Percentiles rank a stretch among this genome's conserved stretches.
Conservation (phyloP, 2,888 invertebrate genomes). For the Drosophila buzzatii region DNA sequence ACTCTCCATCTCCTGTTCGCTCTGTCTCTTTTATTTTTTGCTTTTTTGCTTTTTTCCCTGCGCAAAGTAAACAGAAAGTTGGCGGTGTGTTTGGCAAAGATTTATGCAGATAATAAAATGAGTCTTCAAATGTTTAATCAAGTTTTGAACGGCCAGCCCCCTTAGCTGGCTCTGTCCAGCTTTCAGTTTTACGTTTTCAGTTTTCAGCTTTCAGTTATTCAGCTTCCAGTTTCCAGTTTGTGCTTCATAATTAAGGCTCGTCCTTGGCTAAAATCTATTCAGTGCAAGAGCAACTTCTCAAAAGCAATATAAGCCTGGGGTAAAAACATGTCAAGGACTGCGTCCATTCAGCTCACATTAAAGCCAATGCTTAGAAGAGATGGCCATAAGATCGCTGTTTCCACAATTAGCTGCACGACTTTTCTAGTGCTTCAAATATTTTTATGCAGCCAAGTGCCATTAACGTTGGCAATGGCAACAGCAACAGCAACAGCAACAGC, state of each 20-base stretch:
- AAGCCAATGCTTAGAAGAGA: slow-evolving; percentile 7
- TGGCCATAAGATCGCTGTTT: slow-evolving; percentile 8
- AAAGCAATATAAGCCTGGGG: slow-evolving; percentile 31
- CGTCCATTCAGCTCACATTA: slow-evolving; percentile 23
- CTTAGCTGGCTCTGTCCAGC: slow-evolving; percentile 19
- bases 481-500: slow-evolving; percentile 6
- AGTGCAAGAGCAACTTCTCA: slow-evolving; percentile 28
- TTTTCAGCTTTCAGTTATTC: neutral
- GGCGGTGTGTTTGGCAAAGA: slow-evolving; percentile 61
- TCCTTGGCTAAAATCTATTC: slow-evolving; percentile 47
- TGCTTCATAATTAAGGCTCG: slow-evolving; percentile 63
- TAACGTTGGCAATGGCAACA: slow-evolving; percentile 22
- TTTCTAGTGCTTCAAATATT: slow-evolving; percentile 17
- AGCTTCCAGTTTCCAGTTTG: slow-evolving; percentile 4
- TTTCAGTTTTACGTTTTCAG: slow-evolving; percentile 1
- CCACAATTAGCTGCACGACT: slow-evolving; percentile 24
- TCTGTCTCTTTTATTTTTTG: slow-evolving; percentile 3
- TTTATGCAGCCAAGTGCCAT: slow-evolving; percentile 11
- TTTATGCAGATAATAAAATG: slow-evolving; percentile 79
- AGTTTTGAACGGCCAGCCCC: slow-evolving; percentile 49
- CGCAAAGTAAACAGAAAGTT: slow-evolving; percentile 70
- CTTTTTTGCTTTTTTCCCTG: slow-evolving; percentile 24
- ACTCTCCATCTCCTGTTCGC: neutral
- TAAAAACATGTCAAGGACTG: slow-evolving; percentile 66
- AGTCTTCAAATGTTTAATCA: slow-evolving; percentile 76